Conservation (phyloP, 2,888 invertebrate genomes). For the Metopia argyrocephala region DNA sequence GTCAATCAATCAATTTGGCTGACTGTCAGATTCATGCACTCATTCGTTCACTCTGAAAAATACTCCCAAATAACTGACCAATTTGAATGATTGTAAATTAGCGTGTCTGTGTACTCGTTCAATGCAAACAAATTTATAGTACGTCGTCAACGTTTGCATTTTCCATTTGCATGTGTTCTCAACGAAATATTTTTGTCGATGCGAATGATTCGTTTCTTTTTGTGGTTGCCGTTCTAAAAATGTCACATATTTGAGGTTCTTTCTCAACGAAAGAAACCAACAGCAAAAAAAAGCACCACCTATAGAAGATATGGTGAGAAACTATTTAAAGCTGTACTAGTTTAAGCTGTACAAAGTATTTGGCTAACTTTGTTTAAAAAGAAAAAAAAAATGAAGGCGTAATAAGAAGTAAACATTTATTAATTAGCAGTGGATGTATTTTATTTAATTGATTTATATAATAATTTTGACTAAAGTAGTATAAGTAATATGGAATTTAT, state of each 20-base stretch:
- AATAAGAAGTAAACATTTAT: no score
- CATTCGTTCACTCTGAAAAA: not conserved
- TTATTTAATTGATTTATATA: no score
- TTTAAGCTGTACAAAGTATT: not conserved
- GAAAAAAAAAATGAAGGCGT: no score
- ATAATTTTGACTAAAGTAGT: no score
- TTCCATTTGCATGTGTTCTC: slow-evolving; percentile 56
- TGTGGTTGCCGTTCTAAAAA: slow-evolving; percentile 53
- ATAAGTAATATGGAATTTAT: no score
- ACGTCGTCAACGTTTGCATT: slow-evolving; percentile 12
- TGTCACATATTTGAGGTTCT: slow-evolving; percentile 51
- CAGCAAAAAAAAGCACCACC: not conserved
- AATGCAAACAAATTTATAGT: slow-evolving; percentile 16
- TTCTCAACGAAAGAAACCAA: slow-evolving; percentile 8
- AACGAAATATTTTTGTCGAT: slow-evolving; percentile 3
- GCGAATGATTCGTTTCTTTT: not conserved
- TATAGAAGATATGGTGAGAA: slow-evolving; percentile 37
- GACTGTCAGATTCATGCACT: not conserved
- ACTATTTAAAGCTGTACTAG: slow-evolving; percentile 10
- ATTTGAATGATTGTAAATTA: slow-evolving; percentile 58
- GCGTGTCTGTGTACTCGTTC: not conserved
- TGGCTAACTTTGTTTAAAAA: no score
- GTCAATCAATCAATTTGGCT: not conserved
- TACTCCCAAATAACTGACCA: slow-evolving; percentile 34
- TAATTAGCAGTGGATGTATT: no score